Evolutionary conservation across 2,113 vertebrate species (phyloP), one percentile per base, ranked within the genome.

Genomic region (Brienomyrus longianalis): DNA sequence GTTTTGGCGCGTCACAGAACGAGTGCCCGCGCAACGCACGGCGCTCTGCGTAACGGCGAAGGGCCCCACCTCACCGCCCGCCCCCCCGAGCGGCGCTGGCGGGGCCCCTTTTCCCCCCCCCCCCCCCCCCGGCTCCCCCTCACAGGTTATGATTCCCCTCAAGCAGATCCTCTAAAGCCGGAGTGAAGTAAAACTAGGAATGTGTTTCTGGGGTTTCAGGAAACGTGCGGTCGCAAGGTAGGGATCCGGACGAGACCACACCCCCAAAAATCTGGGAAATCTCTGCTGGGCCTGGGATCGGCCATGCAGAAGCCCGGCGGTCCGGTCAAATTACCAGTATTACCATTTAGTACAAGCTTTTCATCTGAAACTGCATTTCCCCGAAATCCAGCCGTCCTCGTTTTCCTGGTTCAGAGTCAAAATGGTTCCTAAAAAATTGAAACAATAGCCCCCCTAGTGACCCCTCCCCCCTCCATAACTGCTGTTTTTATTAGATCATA

Each of bases 341-440:
- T 70, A 70, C n/a, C 27, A 70, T 70, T 70, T 70, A 70, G n/a
- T n/a, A 70, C 9, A 10, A 70, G 10, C 0, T 13, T 31, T 70
- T 70, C 3, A 66, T 66, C 10, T 27, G 5, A 70, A 70, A 70
- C 62, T 31, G 62, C 27, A 70, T 70, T 70, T 70, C 62, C 62
- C 62, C n/a, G 3, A 70, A 31, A 70, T 70, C 62, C n/a, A 66
- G n/a, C 62, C 10, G 1, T 31, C 13, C 51, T 54, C 3, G 15
- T 54, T 54, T 54, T 54, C 51, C 51, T 54, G 10, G 1, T 70
- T 70, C 27, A 31, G n/a, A 70, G n/a, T 70, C n/a, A 31, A 70
- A 70, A 70, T 70, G 62, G 27, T 13, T 93, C 91, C 92, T 90
- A 90, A 48, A 48, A 83, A 84, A 45, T 51, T 51, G 1, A 86